Conservation (phyloP, 2,113 vertebrate species). For the Ahaetulla prasina region DNA sequence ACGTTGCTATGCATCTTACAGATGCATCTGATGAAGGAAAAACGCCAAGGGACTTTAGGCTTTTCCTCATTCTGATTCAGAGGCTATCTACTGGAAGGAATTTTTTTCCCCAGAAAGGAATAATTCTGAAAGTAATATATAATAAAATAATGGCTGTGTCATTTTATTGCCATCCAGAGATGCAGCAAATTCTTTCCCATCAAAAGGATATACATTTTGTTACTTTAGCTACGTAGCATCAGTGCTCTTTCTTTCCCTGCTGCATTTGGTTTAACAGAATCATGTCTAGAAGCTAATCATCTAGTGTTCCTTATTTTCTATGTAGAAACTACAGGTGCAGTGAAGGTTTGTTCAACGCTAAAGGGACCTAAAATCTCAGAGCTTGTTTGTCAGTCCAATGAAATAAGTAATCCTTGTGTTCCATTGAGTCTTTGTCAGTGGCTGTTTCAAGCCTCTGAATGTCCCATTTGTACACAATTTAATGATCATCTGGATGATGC, state of each 20-base stretch:
- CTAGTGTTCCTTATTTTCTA: not conserved
- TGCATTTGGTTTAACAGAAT: not conserved
- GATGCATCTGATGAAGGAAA: slow-evolving; percentile 1
- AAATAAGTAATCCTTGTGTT: not conserved
- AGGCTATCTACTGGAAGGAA: not conserved
- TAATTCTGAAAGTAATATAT: not conserved
- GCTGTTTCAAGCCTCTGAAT: not conserved
- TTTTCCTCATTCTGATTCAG: not conserved
- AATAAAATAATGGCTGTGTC: not conserved
- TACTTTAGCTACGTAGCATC: not conserved
- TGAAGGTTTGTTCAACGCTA: not conserved
- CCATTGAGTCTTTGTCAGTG: not conserved
- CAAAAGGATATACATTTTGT: not conserved
- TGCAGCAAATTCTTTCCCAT: not conserved
- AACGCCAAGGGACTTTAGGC: not conserved
- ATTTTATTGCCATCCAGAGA: not conserved
- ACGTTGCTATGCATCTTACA: slow-evolving; percentile 15
- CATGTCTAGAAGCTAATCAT: not conserved
- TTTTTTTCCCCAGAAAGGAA: not conserved
- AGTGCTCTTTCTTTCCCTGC: not conserved
- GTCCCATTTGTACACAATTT: not conserved
- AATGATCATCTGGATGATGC: not conserved
- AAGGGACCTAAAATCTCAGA: not conserved
- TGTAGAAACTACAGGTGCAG: not conserved
- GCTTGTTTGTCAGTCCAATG: not conserved